phyloP scores from a whole-genome alignment of 2,888 invertebrate genomes.

The Phengaris arion region DNA sequence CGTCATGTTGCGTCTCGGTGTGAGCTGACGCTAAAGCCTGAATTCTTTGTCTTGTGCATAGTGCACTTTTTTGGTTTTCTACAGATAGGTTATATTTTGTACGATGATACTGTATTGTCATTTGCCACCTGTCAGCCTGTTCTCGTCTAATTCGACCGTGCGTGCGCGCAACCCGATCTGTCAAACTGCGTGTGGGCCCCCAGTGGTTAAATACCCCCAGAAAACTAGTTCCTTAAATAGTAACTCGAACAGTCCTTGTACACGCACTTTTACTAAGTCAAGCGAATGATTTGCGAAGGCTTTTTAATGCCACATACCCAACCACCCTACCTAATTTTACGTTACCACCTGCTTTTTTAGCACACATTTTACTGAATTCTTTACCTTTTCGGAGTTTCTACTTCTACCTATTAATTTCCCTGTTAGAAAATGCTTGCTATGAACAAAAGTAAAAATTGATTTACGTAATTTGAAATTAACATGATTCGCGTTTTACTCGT shows the following conservation, averaged over 20 bases:
- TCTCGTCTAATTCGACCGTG: neutral
- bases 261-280: neutral
- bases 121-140: neutral
- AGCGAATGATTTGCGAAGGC: neutral
- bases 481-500: too few species aligned
- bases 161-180: neutral
- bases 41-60: too few species aligned
- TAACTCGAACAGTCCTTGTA: neutral
- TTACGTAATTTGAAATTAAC: too few species aligned
- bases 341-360: neutral
- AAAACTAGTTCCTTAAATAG: neutral
- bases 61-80: neutral
- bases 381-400: too few species aligned
- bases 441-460: too few species aligned
- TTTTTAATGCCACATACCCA: neutral
- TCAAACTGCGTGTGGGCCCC: slow-evolving; percentile 3
- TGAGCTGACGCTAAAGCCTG: too few species aligned
- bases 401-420: too few species aligned
- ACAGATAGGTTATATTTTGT: neutral
- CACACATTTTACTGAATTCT: neutral
- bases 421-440: too few species aligned
- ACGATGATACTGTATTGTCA: neutral
- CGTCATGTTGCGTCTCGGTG: too few species aligned
- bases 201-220: too few species aligned
- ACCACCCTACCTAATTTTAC: neutral